Conservation (phyloP, 1,140 invertebrate species). For the Meloidogyne chitwoodi region DNA sequence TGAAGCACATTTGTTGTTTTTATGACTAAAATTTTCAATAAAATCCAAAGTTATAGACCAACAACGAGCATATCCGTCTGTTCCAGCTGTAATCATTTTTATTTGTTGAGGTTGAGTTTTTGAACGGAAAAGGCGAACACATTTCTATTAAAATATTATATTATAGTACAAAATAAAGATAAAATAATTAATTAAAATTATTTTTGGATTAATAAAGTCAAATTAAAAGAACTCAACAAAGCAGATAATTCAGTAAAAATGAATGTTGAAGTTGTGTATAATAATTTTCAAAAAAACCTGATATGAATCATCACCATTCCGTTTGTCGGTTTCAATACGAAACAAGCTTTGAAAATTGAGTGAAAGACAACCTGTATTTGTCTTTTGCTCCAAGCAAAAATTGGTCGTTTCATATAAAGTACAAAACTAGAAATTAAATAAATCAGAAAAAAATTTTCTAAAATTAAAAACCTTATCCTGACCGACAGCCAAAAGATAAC, state of each 20-base stretch:
- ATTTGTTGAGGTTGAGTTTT: not conserved
- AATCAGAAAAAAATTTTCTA: not conserved
- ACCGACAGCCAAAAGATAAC: slow-evolving; percentile 26
- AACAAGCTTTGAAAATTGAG: not conserved
- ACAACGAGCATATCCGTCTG: slow-evolving; percentile 21
- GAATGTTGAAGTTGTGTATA: too few relatives aligned
- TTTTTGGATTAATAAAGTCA: too few relatives aligned
- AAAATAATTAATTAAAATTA: not conserved
- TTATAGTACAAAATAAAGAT: not conserved
- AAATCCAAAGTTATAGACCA: slow-evolving; percentile 8
- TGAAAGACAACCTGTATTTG: not conserved
- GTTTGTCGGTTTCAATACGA: slow-evolving; percentile 11
- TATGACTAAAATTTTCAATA: not conserved
- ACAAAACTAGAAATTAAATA: slow-evolving; percentile 2
- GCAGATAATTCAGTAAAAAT: too few relatives aligned
- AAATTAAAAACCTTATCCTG: slow-evolving; percentile 23
- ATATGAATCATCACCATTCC: slow-evolving; percentile 11
- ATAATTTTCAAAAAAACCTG: not conserved
- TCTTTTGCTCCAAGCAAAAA: not conserved
- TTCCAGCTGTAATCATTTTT: slow-evolving; percentile 20
- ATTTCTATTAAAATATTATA: slow-evolving; percentile 10
- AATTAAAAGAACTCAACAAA: too few relatives aligned
- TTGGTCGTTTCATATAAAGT: slow-evolving; percentile 6
- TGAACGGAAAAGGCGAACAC: slow-evolving; percentile 15
- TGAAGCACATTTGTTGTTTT: not conserved